Evolutionary conservation across 2,888 invertebrate genomes (phyloP).

Genomic region (Hirtodrosophila trivittata): DNA sequence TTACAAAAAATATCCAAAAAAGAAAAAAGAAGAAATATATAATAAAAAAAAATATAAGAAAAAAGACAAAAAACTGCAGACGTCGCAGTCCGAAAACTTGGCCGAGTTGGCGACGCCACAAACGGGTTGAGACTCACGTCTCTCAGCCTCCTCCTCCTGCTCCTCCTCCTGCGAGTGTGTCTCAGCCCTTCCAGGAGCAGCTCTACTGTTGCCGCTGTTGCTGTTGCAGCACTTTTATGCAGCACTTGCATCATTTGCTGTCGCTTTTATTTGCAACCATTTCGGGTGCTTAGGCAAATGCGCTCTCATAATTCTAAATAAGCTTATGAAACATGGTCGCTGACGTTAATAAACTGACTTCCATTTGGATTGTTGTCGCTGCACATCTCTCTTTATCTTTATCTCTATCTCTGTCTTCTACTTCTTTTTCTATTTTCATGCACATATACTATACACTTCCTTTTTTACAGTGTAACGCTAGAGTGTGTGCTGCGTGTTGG

Average conservation of each 20-base stretch:
- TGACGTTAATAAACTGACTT: slow-evolving; percentile 47
- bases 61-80: slow-evolving; percentile 60
- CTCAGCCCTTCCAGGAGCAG: too few relatives aligned
- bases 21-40: background rate
- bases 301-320: slow-evolving; percentile 72
- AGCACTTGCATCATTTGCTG: slow-evolving; percentile 53
- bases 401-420: too few relatives aligned
- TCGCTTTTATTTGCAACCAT: slow-evolving; percentile 41
- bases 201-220: slow-evolving; percentile 6
- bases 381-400: background rate
- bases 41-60: slow-evolving; percentile 12
- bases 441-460: too few relatives aligned
- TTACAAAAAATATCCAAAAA: slow-evolving; percentile 16
- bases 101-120: slow-evolving; percentile 65
- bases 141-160: too few relatives aligned
- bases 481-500: too few relatives aligned
- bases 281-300: slow-evolving; percentile 54
- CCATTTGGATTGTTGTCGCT: slow-evolving; percentile 14
- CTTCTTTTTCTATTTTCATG: too few relatives aligned
- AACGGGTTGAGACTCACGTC: slow-evolving; percentile 39
- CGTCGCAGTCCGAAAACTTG: slow-evolving; percentile 65
- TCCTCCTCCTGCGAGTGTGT: too few relatives aligned
- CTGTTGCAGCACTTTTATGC: slow-evolving; percentile 49
- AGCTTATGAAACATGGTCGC: slow-evolving; percentile 52
- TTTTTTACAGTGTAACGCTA: too few relatives aligned